Percentiles rank a stretch among this genome's conserved stretches.
Conservation (phyloP, 2,113 vertebrate species). For the Piprites chloris region DNA sequence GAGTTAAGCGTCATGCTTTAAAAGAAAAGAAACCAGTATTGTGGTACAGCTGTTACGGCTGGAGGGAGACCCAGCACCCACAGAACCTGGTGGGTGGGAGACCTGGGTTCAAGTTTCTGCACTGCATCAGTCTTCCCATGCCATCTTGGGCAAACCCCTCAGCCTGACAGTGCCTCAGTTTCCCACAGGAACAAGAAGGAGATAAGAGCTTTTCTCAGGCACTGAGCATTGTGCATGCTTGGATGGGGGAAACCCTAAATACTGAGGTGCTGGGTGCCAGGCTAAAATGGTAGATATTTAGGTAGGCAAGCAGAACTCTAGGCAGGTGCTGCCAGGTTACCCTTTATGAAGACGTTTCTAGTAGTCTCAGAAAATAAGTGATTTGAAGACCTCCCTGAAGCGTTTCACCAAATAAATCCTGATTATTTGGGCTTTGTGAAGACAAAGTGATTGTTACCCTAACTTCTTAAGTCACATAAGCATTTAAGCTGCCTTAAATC, state of each 20-base stretch:
- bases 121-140: background rate
- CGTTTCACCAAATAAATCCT: conserved; percentile 18
- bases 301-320: background rate
- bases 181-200: background rate
- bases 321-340: background rate
- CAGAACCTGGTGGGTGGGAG: background rate
- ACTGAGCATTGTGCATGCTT: fast-evolving
- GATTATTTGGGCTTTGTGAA: conserved; percentile 47
- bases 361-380: background rate
- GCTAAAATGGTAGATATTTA: background rate
- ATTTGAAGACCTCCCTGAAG: background rate
- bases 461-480: conserved; percentile 57
- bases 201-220: background rate
- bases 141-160: background rate
- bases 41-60: background rate
- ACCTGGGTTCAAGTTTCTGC: background rate
- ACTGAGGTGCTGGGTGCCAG: background rate
- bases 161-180: background rate
- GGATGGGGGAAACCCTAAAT: background rate
- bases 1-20: background rate
- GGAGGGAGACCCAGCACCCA: background rate
- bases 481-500: conserved; percentile 54
- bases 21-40: background rate
- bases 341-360: background rate
- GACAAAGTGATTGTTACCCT: conserved; percentile 42